Percentiles rank a stretch among this genome's conserved stretches.
Evolutionary conservation across 2,797 vertebrate genomes (phyloP).

Genomic region (Tapera naevia): DNA sequence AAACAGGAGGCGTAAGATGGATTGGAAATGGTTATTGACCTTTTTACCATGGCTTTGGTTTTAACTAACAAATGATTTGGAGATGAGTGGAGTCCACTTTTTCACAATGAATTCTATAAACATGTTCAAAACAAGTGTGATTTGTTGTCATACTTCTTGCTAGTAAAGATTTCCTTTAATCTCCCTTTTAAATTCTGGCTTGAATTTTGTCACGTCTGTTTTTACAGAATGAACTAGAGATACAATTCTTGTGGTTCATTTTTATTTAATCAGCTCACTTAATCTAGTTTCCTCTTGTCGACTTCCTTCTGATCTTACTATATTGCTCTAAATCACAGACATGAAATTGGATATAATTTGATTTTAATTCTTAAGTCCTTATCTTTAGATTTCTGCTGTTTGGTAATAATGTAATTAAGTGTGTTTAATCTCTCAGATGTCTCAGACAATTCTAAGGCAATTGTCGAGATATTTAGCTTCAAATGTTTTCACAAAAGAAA

Average conservation of each 20-base stretch:
- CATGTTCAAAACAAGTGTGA: neutral
- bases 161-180: neutral
- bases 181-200: neutral
- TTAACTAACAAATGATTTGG: neutral
- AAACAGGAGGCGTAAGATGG: neutral
- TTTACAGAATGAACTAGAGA: neutral
- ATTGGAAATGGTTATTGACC: neutral
- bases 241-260: neutral
- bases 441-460: neutral
- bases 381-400: neutral
- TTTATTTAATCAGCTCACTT: constrained; percentile 17
- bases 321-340: neutral
- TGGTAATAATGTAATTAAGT: neutral
- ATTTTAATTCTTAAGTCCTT: neutral
- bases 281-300: neutral
- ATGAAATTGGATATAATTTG: neutral
- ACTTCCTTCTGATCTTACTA: neutral
- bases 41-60: neutral
- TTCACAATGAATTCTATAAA: neutral
- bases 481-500: neutral
- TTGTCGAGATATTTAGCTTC: neutral
- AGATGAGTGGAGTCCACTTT: neutral
- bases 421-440: neutral
- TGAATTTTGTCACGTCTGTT: neutral
- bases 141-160: neutral